Evolutionary conservation across 2,888 invertebrate species (phyloP), one percentile per base, ranked within the genome.

Genomic region (Epirrita christyi): DNA sequence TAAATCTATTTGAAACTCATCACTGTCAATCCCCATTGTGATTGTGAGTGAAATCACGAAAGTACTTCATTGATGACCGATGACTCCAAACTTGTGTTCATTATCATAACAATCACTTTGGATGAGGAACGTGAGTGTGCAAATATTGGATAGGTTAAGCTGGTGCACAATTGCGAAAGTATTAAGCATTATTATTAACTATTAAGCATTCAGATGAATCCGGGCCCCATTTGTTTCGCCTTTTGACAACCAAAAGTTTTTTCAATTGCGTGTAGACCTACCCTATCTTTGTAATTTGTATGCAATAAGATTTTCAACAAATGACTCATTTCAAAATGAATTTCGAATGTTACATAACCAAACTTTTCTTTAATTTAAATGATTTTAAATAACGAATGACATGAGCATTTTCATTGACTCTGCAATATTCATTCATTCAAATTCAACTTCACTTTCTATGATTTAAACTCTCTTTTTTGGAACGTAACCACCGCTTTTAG

Each of bases 21-120:
- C 7, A 32, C 32, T 45, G 51, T 61, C 54, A 60, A 36, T 37
- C 56, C 41, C 37, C 15, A 41, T 52, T 54, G 61, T 47, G 13
- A 41, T 55, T 52, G 59, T 46, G 42, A 48, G 63, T 59, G 61
- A 66, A 63, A 66, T 58, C 55, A 61, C 53, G 61, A 61, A 62
- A 65, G 61, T 57, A 14, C 50, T 46, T 50, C 53, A 59, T 52
- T 60, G 57, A 66, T 61, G 50, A 50, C 13, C 49, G 56, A 63
- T 66, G 63, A 61, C 47, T 55, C 32, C 36, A 53, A 46, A 41
- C 40, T 40, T 53, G 51, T 50, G 44, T 45, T 65, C 53, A 66
- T 57, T 57, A 59, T 34, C 50, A 59, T 63, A 56, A 63, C 63
- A 61, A 63, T 59, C 56, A 45, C 28, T 14, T 40, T 37, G 14